These are phyloP conservation scores for Grammomys surdaster DNA, from an alignment of 2,113 vertebrate species.

Conservation along the genomic window DNA sequence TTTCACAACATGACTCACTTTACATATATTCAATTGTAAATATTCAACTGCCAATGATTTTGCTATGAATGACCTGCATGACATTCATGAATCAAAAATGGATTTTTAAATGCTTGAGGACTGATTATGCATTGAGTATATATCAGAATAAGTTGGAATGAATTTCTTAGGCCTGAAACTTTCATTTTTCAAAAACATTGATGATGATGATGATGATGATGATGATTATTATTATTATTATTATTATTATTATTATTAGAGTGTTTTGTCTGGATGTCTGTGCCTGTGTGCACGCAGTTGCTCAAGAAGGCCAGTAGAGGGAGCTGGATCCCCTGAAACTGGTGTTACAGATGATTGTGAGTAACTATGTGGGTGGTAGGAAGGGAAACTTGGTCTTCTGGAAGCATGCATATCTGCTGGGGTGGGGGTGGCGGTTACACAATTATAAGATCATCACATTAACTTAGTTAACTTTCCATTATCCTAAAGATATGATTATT, in stretches of 20 bases:
- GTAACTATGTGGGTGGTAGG: not conserved
- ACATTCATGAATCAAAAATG: constrained; percentile 47
- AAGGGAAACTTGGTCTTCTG: not conserved
- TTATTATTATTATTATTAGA: not conserved
- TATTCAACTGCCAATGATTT: constrained; percentile 70
- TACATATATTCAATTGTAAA: not conserved
- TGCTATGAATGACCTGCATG: not conserved
- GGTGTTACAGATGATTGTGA: not conserved
- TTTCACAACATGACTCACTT: constrained; percentile 63
- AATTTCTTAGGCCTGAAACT: constrained; percentile 45
- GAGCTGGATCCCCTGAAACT: not conserved
- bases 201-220: too few relatives aligned
- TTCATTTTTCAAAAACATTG: not conserved
- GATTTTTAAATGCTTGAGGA: not conserved
- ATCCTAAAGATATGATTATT: not conserved
- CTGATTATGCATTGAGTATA: constrained; percentile 1
- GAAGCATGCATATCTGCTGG: not conserved
- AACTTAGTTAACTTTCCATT: constrained; percentile 45
- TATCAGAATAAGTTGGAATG: constrained; percentile 17
- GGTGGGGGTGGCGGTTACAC: not conserved
- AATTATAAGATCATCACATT: constrained; percentile 40
- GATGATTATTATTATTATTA: not conserved
- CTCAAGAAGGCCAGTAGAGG: not conserved
- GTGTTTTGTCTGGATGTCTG: not conserved
- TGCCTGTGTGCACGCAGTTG: not conserved